Base-by-base conservation (phyloP, 2,888 invertebrate species). In the Caenorhabditis sp. region DNA sequence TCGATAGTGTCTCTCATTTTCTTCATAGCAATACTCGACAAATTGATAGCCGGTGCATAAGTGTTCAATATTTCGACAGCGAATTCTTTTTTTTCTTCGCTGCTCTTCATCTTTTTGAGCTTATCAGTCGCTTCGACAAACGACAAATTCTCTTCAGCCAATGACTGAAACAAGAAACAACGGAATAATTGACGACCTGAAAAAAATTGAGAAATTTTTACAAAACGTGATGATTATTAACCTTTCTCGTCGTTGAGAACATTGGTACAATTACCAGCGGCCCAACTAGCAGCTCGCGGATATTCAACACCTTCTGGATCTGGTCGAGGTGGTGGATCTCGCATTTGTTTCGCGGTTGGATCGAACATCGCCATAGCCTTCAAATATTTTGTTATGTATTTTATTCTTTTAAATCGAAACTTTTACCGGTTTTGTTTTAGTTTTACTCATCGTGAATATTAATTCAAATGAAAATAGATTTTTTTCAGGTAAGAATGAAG, bases 71-170 rank as follows among this genome's bases (percentile, higher is more conserved):
- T 76, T 12, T 84, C 82, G 49, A 77, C 74, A 26, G 86, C 79
- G 26, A 78, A 79, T 8, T 71, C 78, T 62, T 73, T 70, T 59
- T 84, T 84, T 64, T 86, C 84, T 10, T 74, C 83, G 37, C 77
- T 71, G 53, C 76, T 78, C 59, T 81, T 86, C 77, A 83, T 82
- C 65, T 83, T 87, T 66, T 81, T 81, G 31, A 85, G 69, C 62
- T 81, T 78, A 23, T 86, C 86, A 12, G 82, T 69, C 2, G 79
- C 82, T 54, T 86, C 86, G 37, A 85, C 72, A 58, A 86, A 86
- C 2, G 81, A 62, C 24, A 86, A 78, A 62, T 86, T 86, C 72
- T 86, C 86, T 51, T 86, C 86, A 43, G 86, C 86, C 54, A 86
- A 69, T 14, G 85, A 75, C 62, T 86, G 77, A 68, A 76, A 83